Evolutionary conservation across 2,888 invertebrate species (phyloP).

Genomic region (Rapana venosa): DNA sequence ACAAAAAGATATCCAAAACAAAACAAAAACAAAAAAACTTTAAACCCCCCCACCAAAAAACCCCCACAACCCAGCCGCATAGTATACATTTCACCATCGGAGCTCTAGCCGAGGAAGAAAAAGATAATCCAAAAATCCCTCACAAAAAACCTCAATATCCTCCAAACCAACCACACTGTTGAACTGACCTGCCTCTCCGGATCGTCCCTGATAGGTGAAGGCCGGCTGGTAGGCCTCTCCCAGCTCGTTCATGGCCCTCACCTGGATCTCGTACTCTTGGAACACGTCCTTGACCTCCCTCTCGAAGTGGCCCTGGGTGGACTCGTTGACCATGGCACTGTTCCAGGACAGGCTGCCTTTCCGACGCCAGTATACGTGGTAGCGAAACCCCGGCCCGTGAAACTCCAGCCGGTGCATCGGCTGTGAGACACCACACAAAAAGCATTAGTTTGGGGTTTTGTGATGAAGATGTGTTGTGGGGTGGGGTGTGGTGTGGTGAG

Average conservation of each 20-base stretch:
- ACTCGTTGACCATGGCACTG: conserved; percentile 57
- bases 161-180: too few species aligned
- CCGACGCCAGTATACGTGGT: conserved; percentile 63
- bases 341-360: conserved; percentile 70
- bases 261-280: conserved; percentile 67
- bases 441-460: not conserved
- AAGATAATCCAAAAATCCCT: too few species aligned
- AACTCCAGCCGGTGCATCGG: conserved; percentile 68
- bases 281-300: conserved; percentile 68
- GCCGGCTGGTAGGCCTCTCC: conserved; percentile 68
- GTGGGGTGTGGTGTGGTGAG: too few species aligned
- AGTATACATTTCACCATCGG: too few species aligned
- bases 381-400: conserved; percentile 69
- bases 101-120: too few species aligned
- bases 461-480: too few species aligned
- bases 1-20: too few species aligned
- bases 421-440: conserved; percentile 52
- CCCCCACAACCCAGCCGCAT: too few species aligned
- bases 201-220: conserved; percentile 63
- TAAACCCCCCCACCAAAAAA: too few species aligned
- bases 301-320: conserved; percentile 61
- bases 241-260: conserved; percentile 65
- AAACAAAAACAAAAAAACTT: too few species aligned
- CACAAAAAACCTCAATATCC: too few species aligned
- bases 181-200: conserved; percentile 66